Conservation (phyloP, 2,113 vertebrate genomes). For the Apus apus region DNA sequence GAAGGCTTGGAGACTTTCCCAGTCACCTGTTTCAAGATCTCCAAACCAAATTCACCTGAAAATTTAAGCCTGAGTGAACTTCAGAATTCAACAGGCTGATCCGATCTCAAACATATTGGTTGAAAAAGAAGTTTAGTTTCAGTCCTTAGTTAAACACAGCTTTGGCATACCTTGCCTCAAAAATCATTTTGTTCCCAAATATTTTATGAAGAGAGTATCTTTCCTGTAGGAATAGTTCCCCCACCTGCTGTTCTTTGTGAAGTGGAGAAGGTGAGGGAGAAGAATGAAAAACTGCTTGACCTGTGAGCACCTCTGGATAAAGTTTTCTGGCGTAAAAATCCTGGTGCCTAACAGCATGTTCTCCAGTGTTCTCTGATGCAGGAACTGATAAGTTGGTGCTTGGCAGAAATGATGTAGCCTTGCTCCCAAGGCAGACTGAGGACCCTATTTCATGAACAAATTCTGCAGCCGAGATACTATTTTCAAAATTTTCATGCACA, state of each 20-base stretch:
- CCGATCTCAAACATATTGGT: neutral
- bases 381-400: neutral
- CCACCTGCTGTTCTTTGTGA: neutral
- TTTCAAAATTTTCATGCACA: neutral
- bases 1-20: neutral
- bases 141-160: neutral
- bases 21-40: neutral
- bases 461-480: neutral
- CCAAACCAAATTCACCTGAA: neutral
- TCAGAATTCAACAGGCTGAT: neutral
- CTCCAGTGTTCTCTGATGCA: neutral
- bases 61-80: neutral
- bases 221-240: neutral
- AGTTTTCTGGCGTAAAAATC: neutral
- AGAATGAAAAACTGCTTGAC: neutral
- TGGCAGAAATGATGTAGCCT: neutral
- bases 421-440: neutral
- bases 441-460: neutral
- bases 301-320: neutral
- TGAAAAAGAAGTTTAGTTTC: neutral
- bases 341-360: neutral
- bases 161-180: neutral
- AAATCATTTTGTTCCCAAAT: neutral
- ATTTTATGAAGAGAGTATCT: neutral
- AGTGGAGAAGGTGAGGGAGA: neutral